These are phyloP conservation scores for Rhamnusium bicolor DNA, from an alignment of 2,888 invertebrate species.

Conservation along the genomic window DNA sequence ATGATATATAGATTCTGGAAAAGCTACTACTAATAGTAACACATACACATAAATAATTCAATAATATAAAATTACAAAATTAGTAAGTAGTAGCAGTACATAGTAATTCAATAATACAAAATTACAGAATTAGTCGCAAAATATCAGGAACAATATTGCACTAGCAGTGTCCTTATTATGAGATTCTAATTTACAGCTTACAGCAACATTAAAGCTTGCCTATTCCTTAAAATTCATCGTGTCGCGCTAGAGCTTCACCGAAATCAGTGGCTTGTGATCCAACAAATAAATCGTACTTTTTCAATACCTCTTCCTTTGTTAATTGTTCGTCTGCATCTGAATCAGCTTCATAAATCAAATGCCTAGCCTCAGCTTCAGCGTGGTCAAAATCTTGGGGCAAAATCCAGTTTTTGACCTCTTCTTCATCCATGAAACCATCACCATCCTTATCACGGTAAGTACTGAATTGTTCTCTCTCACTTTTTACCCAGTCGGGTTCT, in stretches of 20 bases:
- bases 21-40: too few species aligned
- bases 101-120: background rate
- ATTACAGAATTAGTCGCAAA: background rate
- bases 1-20: too few species aligned
- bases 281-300: constrained; percentile 97
- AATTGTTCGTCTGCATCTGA: constrained; percentile 91
- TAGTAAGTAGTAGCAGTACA: too few species aligned
- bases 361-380: constrained; percentile 95
- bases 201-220: constrained; percentile 38
- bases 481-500: constrained; percentile 97
- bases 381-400: constrained; percentile 97
- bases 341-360: constrained; percentile 96
- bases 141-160: background rate
- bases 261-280: constrained; percentile 99
- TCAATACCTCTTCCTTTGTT: constrained; percentile 90
- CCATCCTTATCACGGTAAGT: constrained; percentile 89
- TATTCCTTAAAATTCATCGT: constrained; percentile 90
- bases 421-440: constrained; percentile 90
- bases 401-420: constrained; percentile 95
- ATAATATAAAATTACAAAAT: too few species aligned
- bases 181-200: background rate
- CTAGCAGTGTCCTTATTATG: background rate
- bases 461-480: constrained; percentile 92
- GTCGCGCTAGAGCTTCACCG: constrained; percentile 94
- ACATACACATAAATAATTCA: too few species aligned